Percentiles rank a stretch among this genome's conserved stretches.
Conservation (phyloP, 1,140 invertebrate species). For the Melipona quadrifasciata region DNA sequence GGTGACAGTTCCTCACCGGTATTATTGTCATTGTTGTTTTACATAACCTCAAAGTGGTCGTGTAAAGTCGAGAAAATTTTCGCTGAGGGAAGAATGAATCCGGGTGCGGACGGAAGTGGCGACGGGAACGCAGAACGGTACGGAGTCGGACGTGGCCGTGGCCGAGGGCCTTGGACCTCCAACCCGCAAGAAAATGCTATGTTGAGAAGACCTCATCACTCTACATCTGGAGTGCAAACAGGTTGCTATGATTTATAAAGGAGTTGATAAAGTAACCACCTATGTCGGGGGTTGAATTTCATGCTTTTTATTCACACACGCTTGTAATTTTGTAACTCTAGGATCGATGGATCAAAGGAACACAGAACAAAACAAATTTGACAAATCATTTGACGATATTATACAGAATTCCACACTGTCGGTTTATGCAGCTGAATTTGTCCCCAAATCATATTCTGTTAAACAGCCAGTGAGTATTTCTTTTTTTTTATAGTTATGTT, state of each 20-base stretch:
- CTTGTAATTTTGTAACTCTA: not conserved
- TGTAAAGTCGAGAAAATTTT: not conserved
- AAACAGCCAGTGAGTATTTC: conserved; percentile 5
- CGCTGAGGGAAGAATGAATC: conserved; percentile 29
- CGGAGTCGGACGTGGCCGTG: conserved; percentile 29
- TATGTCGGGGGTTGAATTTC: not conserved
- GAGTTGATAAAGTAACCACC: no score
- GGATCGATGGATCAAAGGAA: conserved; percentile 6
- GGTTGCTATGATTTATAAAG: conserved; percentile 17
- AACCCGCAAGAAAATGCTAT: conserved; percentile 40
- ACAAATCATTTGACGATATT: conserved; percentile 51
- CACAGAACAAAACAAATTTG: conserved; percentile 6
- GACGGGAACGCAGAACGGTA: not conserved
- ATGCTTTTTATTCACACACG: not conserved
- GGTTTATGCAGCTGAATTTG: conserved; percentile 71
- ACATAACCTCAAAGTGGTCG: conserved; percentile 1
- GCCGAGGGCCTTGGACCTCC: not conserved
- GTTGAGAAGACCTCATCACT: conserved; percentile 60
- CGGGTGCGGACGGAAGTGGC: conserved; percentile 16
- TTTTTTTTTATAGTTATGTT: not conserved
- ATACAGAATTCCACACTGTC: conserved; percentile 71
- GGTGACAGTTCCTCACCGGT: conserved; percentile 24
- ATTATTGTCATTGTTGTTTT: not conserved
- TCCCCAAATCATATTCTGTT: conserved; percentile 58
- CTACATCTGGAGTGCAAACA: conserved; percentile 28